Evolutionary conservation across 2,113 vertebrate genomes (phyloP).

Genomic region (Scytalopus superciliaris): DNA sequence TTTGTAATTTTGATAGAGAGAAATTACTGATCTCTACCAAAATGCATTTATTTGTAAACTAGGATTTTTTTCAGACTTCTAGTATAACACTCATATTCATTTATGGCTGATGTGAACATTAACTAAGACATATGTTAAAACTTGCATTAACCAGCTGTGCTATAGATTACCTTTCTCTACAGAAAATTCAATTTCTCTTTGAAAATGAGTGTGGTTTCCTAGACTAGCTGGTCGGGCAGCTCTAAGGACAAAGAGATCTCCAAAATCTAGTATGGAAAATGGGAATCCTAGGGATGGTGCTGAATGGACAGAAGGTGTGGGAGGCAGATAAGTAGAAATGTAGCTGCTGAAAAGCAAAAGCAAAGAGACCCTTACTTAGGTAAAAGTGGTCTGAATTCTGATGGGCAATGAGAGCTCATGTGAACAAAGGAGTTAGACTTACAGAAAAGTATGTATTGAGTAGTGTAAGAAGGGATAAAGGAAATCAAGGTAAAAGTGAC

Average conservation of each 20-base stretch:
- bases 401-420: background rate
- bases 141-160: background rate
- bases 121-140: background rate
- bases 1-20: background rate
- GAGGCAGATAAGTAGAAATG: background rate
- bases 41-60: background rate
- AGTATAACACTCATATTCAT: background rate
- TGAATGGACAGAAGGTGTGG: background rate
- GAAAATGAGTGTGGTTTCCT: background rate
- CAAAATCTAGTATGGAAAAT: background rate
- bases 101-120: background rate
- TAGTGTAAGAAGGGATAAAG: background rate
- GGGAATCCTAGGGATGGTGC: background rate
- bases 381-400: background rate
- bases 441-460: background rate
- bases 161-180: background rate
- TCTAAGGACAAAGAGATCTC: background rate
- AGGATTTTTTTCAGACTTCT: background rate
- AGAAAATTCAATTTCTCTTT: background rate
- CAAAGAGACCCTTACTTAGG: background rate
- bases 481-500: background rate
- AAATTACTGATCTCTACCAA: background rate
- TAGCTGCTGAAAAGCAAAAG: background rate
- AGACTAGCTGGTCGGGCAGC: background rate
- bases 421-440: background rate